Evolutionary conservation across 2,888 invertebrate species (phyloP).

Genomic region (Xylota segnis): DNA sequence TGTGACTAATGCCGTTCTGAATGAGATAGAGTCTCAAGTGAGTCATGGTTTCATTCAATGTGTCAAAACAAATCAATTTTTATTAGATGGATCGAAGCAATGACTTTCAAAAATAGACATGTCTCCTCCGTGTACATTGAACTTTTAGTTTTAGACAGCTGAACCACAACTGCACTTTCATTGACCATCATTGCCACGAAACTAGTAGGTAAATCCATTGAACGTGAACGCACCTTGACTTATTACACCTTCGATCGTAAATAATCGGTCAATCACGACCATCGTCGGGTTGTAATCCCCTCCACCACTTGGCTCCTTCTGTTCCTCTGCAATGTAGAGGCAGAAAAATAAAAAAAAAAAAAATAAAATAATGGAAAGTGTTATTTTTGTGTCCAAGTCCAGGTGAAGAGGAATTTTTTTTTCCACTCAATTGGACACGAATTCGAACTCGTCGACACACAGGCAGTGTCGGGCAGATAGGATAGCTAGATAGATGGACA

Average conservation of each 20-base stretch:
- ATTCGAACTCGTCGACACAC: constrained; percentile 44
- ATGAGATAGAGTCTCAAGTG: background rate
- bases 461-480: constrained; percentile 3
- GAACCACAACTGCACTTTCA: constrained; percentile 43
- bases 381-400: constrained; percentile 52
- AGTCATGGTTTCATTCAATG: background rate
- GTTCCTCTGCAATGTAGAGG: background rate
- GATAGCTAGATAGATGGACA: constrained; percentile 12
- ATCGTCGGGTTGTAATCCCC: constrained; percentile 1
- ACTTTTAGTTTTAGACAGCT: constrained; percentile 50
- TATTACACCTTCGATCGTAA: constrained; percentile 66
- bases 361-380: constrained; percentile 63
- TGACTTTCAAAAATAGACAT: constrained; percentile 44
- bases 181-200: constrained; percentile 40
- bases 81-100: background rate
- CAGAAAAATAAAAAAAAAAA: constrained; percentile 33
- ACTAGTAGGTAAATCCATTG: constrained; percentile 35
- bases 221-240: constrained; percentile 72
- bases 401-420: constrained; percentile 38
- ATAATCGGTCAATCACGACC: constrained; percentile 72
- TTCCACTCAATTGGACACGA: constrained; percentile 56
- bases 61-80: background rate
- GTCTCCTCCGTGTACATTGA: constrained; percentile 38
- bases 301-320: background rate
- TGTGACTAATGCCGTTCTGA: background rate